A percentile compares a stretch with the other conserved stretches of the same genome.
Evolutionary conservation across 2,797 vertebrate species (phyloP).

Genomic region (Chaunax sp.): DNA sequence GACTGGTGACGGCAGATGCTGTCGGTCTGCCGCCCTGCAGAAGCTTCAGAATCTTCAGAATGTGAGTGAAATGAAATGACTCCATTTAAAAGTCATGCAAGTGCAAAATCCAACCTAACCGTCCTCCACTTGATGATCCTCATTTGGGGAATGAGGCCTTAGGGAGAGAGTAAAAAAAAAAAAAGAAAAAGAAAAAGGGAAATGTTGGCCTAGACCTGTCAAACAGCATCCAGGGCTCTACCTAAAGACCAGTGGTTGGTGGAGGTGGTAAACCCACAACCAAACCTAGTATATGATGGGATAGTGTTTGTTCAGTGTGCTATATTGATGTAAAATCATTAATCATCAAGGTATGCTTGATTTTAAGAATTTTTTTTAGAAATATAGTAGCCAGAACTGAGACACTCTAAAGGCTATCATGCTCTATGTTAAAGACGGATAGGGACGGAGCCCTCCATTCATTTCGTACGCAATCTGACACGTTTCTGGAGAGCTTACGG

Average conservation of each 20-base stretch:
- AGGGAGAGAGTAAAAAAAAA: conserved; percentile 40
- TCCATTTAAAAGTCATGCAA: conserved; percentile 51
- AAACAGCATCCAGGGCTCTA: conserved; percentile 56
- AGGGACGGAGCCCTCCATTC: too few relatives aligned
- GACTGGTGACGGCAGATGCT: conserved; percentile 37
- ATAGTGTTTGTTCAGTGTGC: too few relatives aligned
- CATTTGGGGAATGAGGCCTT: conserved; percentile 73
- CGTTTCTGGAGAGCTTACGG: too few relatives aligned
- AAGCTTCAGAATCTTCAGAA: conserved; percentile 31
- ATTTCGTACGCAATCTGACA: too few relatives aligned
- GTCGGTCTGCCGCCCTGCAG: conserved; percentile 28
- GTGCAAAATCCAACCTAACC: conserved; percentile 20
- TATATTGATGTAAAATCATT: too few relatives aligned
- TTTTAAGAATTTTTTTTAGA: too few relatives aligned
- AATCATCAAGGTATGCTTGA: too few relatives aligned
- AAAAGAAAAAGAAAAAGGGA: conserved; percentile 20
- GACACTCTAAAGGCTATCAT: too few relatives aligned
- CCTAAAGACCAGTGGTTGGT: not conserved
- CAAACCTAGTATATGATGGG: too few relatives aligned
- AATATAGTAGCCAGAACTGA: too few relatives aligned
- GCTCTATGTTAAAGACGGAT: too few relatives aligned
- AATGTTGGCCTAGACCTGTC: conserved; percentile 61
- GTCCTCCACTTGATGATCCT: conserved; percentile 34
- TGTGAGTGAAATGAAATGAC: conserved; percentile 48
- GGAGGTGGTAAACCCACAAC: too few relatives aligned